Conservation (phyloP, 2,888 invertebrate genomes). For the Acholoe squamosa region DNA sequence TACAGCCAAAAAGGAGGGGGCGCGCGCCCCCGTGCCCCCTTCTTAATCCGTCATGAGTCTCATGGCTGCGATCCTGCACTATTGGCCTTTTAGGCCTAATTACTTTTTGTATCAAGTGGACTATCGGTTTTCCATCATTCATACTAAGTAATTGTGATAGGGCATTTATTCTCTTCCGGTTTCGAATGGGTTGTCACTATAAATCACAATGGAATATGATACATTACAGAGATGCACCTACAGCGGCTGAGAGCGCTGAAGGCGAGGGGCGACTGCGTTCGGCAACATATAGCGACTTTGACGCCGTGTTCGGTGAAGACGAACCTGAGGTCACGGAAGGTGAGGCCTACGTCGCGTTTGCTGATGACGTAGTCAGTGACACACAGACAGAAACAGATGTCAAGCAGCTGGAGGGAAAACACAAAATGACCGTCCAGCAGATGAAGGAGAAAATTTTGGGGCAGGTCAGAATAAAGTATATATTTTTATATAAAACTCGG, state of each 20-base stretch:
- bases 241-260: background rate
- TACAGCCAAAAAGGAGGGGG: no score
- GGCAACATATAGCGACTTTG: constrained; percentile 73
- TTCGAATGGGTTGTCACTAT: no score
- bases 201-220: no score
- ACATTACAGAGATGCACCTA: background rate
- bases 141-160: no score
- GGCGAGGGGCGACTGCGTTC: background rate
- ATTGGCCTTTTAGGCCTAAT: no score
- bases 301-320: constrained; percentile 78
- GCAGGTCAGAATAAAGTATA: constrained; percentile 79
- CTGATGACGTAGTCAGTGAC: constrained; percentile 78
- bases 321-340: constrained; percentile 74
- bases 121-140: no score
- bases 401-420: constrained; percentile 80
- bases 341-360: constrained; percentile 78
- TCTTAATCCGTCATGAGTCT: no score
- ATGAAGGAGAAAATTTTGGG: constrained; percentile 81
- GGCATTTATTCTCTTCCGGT: no score
- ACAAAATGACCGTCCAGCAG: constrained; percentile 81
- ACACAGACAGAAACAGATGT: constrained; percentile 81
- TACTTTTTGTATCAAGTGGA: no score
- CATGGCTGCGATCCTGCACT: no score
- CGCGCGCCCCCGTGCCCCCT: no score
- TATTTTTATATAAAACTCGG: no score